Conservation (phyloP, 2,797 vertebrate species). For the Cyclopterus lumpus region DNA sequence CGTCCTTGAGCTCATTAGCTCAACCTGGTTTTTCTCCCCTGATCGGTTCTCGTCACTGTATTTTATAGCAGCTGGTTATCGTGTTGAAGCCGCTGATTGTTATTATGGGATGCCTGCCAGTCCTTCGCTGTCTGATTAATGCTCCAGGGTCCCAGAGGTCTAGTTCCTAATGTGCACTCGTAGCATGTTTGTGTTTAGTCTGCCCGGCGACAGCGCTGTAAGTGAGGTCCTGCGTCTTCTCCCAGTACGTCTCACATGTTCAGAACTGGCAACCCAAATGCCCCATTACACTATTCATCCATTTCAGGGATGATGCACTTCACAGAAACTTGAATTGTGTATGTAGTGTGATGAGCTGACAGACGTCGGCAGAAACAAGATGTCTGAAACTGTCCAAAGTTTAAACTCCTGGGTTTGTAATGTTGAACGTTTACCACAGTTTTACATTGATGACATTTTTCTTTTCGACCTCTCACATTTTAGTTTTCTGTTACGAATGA, state of each 20-base stretch:
- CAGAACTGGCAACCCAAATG: background rate
- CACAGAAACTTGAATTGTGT: background rate
- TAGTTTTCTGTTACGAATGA: background rate
- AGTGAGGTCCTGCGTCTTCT: background rate
- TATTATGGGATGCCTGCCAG: background rate
- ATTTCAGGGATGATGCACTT: background rate
- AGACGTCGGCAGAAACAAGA: background rate
- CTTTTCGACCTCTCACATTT: background rate
- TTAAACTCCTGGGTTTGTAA: background rate
- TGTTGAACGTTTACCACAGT: background rate
- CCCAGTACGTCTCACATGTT: background rate
- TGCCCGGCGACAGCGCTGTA: background rate
- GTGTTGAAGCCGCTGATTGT: background rate
- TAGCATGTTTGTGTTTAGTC: constrained; percentile 33
- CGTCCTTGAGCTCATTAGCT: background rate
- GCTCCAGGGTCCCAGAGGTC: background rate
- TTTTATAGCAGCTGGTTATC: background rate
- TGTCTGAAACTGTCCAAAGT: too few species aligned
- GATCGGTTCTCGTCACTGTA: background rate
- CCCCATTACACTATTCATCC: background rate
- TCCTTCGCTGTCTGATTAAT: background rate
- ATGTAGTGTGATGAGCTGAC: background rate
- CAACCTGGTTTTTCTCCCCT: background rate
- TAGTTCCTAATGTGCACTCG: constrained; percentile 16
- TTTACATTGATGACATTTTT: background rate